A percentile compares a stretch with the other conserved stretches of the same genome.
These are phyloP conservation scores for Solenopsis fugax DNA, from an alignment of 1,140 invertebrate species.

Conservation along the genomic window DNA sequence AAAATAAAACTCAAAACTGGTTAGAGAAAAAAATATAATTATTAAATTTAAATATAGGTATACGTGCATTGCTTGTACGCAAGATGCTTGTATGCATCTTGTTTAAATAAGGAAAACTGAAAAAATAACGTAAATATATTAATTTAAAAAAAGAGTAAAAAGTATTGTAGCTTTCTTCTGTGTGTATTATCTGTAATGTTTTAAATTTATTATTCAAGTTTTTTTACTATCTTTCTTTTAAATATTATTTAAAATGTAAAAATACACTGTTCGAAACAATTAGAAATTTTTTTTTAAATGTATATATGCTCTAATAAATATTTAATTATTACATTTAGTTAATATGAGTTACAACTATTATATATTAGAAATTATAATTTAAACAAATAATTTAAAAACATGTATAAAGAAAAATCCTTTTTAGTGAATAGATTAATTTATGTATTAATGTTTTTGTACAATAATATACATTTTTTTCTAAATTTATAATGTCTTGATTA, in stretches of 20 bases:
- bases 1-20: not conserved
- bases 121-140: not conserved
- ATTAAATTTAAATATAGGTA: too few species aligned
- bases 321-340: not conserved
- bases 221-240: not conserved
- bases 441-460: too few species aligned
- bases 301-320: not conserved
- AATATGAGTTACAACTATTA: not conserved
- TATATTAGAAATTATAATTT: too few species aligned
- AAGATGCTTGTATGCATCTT: too few species aligned
- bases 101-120: too few species aligned
- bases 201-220: not conserved
- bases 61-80: too few species aligned
- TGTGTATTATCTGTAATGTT: not conserved
- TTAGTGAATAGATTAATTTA: too few species aligned
- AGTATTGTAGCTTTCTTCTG: not conserved
- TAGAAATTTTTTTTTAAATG: not conserved
- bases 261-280: not conserved
- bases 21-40: too few species aligned
- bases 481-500: not conserved
- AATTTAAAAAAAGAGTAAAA: not conserved
- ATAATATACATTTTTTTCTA: too few species aligned
- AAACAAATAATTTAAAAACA: too few species aligned
- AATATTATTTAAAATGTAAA: not conserved
- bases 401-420: too few species aligned